Evolutionary conservation across 2,888 invertebrate species (phyloP).

Genomic region (Euplexia lucipara): DNA sequence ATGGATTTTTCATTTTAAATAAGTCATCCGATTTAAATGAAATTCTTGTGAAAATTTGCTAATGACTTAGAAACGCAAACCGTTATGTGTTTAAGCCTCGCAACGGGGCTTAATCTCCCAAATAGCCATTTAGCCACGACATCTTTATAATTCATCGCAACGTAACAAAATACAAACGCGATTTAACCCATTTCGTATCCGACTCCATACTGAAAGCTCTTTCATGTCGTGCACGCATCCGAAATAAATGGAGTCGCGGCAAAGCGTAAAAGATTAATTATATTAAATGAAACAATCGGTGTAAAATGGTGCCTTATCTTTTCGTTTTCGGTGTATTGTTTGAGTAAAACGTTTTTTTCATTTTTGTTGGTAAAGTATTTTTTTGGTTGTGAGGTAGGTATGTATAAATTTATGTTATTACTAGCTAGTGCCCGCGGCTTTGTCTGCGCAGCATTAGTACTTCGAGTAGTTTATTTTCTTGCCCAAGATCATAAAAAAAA

Average conservation of each 20-base stretch:
- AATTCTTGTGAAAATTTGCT: background rate
- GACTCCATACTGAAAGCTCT: conserved; percentile 44
- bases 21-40: too few species aligned
- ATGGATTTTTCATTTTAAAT: too few species aligned
- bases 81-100: background rate
- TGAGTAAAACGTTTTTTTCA: conserved; percentile 21
- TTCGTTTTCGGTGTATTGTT: conserved; percentile 11
- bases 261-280: conserved; percentile 55
- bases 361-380: conserved; percentile 7
- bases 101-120: background rate
- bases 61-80: background rate
- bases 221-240: conserved; percentile 37
- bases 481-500: too few species aligned
- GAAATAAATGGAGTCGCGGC: conserved; percentile 41
- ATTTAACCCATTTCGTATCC: conserved; percentile 27
- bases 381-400: background rate
- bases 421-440: too few species aligned
- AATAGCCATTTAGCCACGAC: conserved; percentile 35
- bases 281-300: conserved; percentile 53
- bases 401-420: background rate
- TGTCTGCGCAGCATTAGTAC: too few species aligned
- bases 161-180: conserved; percentile 30
- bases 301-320: conserved; percentile 42
- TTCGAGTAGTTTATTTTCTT: too few species aligned
- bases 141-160: conserved; percentile 40